A percentile compares a stretch with the other conserved stretches of the same genome.
Conservation (phyloP, 2,797 vertebrate species). For the Pteronotus mesoamericanus region DNA sequence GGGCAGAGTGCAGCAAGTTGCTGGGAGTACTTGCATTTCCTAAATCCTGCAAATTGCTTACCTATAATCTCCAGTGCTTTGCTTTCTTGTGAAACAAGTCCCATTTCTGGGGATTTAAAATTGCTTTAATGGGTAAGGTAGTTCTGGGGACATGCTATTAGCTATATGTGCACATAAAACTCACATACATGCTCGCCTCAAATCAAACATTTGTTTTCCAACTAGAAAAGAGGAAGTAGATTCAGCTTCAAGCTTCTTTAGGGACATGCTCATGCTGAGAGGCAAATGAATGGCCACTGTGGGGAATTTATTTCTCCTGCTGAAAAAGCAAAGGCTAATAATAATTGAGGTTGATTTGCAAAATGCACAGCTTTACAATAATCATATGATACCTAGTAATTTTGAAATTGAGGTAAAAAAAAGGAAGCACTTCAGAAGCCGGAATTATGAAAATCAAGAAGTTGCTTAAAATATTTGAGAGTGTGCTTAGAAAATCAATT, state of each 20-base stretch:
- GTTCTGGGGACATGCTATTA: neutral
- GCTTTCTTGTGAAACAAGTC: constrained; percentile 22
- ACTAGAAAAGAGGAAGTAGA: constrained; percentile 62
- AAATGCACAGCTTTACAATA: constrained; percentile 74
- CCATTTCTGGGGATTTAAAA: constrained; percentile 23
- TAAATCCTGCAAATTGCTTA: constrained; percentile 54
- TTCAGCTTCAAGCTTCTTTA: constrained; percentile 49
- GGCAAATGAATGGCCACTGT: constrained; percentile 62
- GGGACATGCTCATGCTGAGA: constrained; percentile 65
- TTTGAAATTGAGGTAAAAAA: constrained; percentile 78
- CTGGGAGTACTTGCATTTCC: neutral
- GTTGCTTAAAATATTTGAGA: constrained; percentile 78
- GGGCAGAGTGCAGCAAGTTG: constrained; percentile 66
- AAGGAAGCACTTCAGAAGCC: constrained; percentile 67
- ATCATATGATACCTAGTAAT: constrained; percentile 80
- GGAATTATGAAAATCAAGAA: constrained; percentile 80
- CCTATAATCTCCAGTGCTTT: neutral
- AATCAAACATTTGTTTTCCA: constrained; percentile 33
- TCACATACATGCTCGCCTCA: neutral
- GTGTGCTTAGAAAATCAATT: constrained; percentile 70
- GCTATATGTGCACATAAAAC: constrained; percentile 5
- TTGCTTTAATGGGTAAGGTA: neutral
- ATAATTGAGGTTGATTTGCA: constrained; percentile 81
- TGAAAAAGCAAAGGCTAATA: constrained; percentile 81
- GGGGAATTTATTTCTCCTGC: constrained; percentile 48